A percentile compares a stretch with the other conserved stretches of the same genome.
phyloP scores from a whole-genome alignment of 2,797 vertebrate genomes.

The Myripristis murdjan region DNA sequence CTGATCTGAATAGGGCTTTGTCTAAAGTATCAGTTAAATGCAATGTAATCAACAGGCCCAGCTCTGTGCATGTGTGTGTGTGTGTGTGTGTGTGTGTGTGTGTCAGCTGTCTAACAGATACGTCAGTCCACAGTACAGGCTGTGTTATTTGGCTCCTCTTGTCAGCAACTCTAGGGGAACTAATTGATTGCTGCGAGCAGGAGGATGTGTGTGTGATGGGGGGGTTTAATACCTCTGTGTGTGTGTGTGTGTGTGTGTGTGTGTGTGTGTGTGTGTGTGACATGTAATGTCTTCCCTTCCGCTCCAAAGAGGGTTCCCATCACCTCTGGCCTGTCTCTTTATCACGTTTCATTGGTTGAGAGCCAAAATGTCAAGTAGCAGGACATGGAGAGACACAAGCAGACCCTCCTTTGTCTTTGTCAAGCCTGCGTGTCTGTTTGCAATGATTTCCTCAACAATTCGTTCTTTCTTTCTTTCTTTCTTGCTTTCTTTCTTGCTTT shows the following conservation, averaged over 20 bases:
- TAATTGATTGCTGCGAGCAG: constrained; percentile 74
- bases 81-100: constrained; percentile 4
- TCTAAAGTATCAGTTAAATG: constrained; percentile 13
- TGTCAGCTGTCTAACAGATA: constrained; percentile 55
- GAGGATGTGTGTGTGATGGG: constrained; percentile 27
- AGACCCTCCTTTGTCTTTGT: neutral
- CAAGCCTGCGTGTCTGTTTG: neutral
- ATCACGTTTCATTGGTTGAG: constrained; percentile 41
- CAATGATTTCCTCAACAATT: constrained; percentile 10
- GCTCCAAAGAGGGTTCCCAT: constrained; percentile 54
- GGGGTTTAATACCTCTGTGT: constrained; percentile 38
- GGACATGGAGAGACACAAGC: constrained; percentile 21
- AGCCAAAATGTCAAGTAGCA: constrained; percentile 47
- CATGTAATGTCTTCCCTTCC: constrained; percentile 43
- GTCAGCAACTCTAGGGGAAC: constrained; percentile 65
- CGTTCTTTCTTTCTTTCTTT: neutral
- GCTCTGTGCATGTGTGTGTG: neutral
- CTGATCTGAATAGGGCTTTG: neutral
- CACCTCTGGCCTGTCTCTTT: constrained; percentile 42
- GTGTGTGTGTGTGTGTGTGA: constrained; percentile 49
- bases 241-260: no score
- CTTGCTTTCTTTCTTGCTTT: neutral
- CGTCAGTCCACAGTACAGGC: constrained; percentile 50
- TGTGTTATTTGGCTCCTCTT: constrained; percentile 59
- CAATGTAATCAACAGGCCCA: neutral